A percentile compares a stretch with the other conserved stretches of the same genome.
Conservation (phyloP, 2,888 invertebrate species). For the Sarcophaga caerulescens region DNA sequence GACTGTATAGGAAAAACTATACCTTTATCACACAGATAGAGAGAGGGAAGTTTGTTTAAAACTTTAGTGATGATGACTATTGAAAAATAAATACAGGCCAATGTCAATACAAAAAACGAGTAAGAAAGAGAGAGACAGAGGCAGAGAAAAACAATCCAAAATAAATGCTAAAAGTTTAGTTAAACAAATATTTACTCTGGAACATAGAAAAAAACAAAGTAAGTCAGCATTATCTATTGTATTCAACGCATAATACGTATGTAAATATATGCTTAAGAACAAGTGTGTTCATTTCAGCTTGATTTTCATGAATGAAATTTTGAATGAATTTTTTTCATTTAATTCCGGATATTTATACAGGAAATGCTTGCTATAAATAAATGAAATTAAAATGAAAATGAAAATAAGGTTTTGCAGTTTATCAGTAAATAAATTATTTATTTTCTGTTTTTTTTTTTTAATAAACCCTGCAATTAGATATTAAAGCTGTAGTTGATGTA, state of each 20-base stretch:
- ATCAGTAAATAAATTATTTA: conserved; percentile 41
- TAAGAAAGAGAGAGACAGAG: too few species aligned
- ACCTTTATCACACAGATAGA: background rate
- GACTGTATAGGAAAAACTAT: background rate
- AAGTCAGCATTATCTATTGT: background rate
- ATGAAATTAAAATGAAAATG: background rate
- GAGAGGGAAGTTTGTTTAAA: background rate
- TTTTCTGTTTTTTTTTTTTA: background rate
- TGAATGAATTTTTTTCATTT: conserved; percentile 34
- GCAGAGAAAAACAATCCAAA: background rate
- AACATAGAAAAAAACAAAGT: background rate
- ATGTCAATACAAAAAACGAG: conserved; percentile 45
- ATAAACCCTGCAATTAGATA: too few species aligned
- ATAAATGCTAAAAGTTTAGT: conserved; percentile 7
- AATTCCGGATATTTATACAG: conserved; percentile 59
- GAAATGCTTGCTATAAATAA: conserved; percentile 48
- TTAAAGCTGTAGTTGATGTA: too few species aligned
- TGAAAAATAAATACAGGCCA: conserved; percentile 56
- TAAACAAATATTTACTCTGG: background rate
- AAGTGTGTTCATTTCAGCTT: background rate
- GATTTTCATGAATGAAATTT: conserved; percentile 26
- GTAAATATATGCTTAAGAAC: background rate
- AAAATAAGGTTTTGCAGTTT: conserved; percentile 50
- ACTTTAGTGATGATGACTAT: conserved; percentile 29
- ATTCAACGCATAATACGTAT: background rate